These are phyloP conservation scores for Acanthornis magna DNA, from an alignment of 2,797 vertebrate genomes.

Conservation along the genomic window DNA sequence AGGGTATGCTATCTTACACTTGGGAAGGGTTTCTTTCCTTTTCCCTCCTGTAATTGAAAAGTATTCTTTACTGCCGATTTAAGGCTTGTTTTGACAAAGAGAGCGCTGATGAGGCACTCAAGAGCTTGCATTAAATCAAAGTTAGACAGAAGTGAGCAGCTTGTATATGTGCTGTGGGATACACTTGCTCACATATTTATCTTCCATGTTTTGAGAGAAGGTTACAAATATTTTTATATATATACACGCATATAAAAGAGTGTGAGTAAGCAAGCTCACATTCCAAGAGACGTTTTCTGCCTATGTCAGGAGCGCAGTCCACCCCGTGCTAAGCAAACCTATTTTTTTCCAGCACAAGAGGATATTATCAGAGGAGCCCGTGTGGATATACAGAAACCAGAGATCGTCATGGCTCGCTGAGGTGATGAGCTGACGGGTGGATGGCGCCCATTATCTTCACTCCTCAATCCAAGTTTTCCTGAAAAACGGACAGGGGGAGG, in stretches of 20 bases:
- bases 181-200: conserved; percentile 32
- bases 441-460: conserved; percentile 70
- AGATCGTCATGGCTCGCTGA: conserved; percentile 58
- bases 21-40: conserved; percentile 36
- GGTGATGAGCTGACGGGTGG: conserved; percentile 78
- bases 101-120: conserved; percentile 45
- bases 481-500: conserved; percentile 58
- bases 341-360: conserved; percentile 67
- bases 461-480: conserved; percentile 73
- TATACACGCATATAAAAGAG: conserved; percentile 15
- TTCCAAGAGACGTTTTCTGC: conserved; percentile 64
- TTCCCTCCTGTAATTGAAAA: conserved; percentile 47
- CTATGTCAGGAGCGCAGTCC: conserved; percentile 53
- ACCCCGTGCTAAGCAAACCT: conserved; percentile 47
- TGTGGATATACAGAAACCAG: conserved; percentile 76
- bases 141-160: conserved; percentile 30
- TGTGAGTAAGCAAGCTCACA: conserved; percentile 18
- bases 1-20: conserved; percentile 63
- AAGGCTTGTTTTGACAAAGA: conserved; percentile 45
- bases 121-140: conserved; percentile 39
- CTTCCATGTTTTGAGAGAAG: conserved; percentile 37
- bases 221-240: conserved; percentile 58
- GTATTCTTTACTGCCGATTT: conserved; percentile 36
- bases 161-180: conserved; percentile 10
- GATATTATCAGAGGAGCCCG: conserved; percentile 59